Evolutionary conservation across 2,888 invertebrate genomes (phyloP).

Genomic region (Lysandra coridon): DNA sequence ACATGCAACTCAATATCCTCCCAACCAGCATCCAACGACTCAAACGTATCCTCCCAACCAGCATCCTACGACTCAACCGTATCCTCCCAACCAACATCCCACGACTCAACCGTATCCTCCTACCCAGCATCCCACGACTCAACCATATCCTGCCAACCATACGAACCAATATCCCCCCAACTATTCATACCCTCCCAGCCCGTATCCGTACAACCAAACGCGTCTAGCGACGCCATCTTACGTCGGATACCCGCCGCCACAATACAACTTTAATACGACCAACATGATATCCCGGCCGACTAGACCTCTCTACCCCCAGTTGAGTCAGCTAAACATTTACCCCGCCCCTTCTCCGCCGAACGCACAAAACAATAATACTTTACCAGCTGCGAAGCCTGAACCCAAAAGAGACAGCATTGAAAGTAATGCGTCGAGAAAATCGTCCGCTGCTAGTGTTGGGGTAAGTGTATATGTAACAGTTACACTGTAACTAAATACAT

Average conservation of each 20-base stretch:
- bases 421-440: constrained; percentile 55
- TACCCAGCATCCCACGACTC: constrained; percentile 42
- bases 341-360: constrained; percentile 46
- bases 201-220: constrained; percentile 69
- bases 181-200: constrained; percentile 54
- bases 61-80: constrained; percentile 42
- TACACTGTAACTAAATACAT: too few species aligned
- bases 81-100: constrained; percentile 45
- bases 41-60: constrained; percentile 43
- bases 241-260: constrained; percentile 52
- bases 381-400: constrained; percentile 50
- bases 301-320: constrained; percentile 63
- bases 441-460: constrained; percentile 61
- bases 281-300: constrained; percentile 69
- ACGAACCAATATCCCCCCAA: constrained; percentile 44
- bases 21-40: constrained; percentile 49
- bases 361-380: constrained; percentile 46
- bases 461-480: constrained; percentile 44
- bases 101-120: constrained; percentile 48
- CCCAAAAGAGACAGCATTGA: constrained; percentile 56
- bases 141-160: constrained; percentile 48
- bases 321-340: constrained; percentile 59
- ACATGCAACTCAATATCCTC: constrained; percentile 42
- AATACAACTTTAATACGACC: constrained; percentile 67
- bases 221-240: constrained; percentile 67